A percentile compares a stretch with the other conserved stretches of the same genome.
These are phyloP conservation scores for Agrotis puta DNA, from an alignment of 2,888 invertebrate genomes.

Conservation along the genomic window DNA sequence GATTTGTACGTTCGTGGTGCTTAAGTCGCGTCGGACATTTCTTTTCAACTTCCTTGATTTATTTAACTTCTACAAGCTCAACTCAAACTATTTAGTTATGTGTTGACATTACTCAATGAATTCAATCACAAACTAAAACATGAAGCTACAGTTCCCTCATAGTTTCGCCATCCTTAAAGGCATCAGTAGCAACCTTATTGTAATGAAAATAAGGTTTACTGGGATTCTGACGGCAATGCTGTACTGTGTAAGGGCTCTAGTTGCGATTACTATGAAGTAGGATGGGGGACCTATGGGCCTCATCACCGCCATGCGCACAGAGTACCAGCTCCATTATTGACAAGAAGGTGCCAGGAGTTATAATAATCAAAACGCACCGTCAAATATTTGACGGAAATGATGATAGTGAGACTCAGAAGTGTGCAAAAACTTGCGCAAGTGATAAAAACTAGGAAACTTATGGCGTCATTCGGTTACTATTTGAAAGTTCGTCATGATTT, in stretches of 20 bases:
- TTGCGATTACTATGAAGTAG: not conserved
- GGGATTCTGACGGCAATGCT: not conserved
- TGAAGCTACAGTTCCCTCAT: not conserved
- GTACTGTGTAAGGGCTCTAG: not conserved
- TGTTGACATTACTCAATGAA: not conserved
- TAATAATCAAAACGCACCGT: not conserved
- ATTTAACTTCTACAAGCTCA: not conserved
- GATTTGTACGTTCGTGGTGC: too few species aligned
- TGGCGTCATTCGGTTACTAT: not conserved
- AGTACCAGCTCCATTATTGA: slow-evolving; percentile 3
- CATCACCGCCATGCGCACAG: not conserved
- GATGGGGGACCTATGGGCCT: not conserved
- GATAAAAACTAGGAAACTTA: too few species aligned
- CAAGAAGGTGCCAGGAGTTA: not conserved
- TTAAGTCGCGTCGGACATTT: not conserved
- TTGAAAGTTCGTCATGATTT: slow-evolving; percentile 8
- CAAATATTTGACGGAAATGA: too few species aligned
- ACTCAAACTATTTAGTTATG: not conserved
- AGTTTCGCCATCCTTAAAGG: not conserved
- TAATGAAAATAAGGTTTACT: not conserved
- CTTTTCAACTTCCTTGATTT: not conserved
- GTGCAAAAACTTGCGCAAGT: too few species aligned
- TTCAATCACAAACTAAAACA: not conserved
- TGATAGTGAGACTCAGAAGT: too few species aligned
- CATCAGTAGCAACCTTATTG: not conserved